Evolutionary conservation across 2,797 vertebrate species (phyloP).

Genomic region (Bradypodion ventrale): DNA sequence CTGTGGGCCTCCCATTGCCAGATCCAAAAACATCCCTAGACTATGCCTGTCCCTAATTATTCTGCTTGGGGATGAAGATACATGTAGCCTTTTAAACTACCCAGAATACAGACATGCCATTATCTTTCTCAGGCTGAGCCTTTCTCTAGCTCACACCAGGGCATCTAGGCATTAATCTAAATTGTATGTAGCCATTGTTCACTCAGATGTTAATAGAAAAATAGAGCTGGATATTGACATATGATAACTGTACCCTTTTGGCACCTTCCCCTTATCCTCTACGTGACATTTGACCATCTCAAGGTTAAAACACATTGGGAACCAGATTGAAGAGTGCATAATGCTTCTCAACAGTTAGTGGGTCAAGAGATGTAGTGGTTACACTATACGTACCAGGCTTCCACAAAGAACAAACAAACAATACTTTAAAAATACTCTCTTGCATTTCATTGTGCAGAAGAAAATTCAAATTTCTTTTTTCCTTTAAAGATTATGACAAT

Average conservation of each 20-base stretch:
- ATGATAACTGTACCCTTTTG: background rate
- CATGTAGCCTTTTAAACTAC: background rate
- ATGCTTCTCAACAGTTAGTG: background rate
- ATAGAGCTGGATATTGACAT: background rate
- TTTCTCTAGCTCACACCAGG: background rate
- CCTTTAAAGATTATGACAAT: conserved; percentile 86
- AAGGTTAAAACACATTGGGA: background rate
- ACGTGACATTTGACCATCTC: background rate
- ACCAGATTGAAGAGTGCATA: background rate
- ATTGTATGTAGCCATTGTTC: background rate
- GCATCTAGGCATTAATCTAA: background rate
- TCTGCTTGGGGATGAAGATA: no score
- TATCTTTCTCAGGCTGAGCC: background rate
- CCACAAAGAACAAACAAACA: no score
- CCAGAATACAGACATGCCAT: background rate
- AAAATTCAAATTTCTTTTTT: conserved; percentile 25
- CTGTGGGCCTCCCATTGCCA: background rate
- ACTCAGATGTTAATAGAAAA: background rate
- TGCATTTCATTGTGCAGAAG: background rate
- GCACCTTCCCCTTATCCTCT: background rate
- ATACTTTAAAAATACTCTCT: no score
- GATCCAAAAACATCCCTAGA: background rate
- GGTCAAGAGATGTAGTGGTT: no score
- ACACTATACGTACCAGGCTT: no score
- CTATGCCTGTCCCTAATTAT: background rate